phyloP scores from a whole-genome alignment of 2,113 vertebrate species.

The Upupa epops region DNA sequence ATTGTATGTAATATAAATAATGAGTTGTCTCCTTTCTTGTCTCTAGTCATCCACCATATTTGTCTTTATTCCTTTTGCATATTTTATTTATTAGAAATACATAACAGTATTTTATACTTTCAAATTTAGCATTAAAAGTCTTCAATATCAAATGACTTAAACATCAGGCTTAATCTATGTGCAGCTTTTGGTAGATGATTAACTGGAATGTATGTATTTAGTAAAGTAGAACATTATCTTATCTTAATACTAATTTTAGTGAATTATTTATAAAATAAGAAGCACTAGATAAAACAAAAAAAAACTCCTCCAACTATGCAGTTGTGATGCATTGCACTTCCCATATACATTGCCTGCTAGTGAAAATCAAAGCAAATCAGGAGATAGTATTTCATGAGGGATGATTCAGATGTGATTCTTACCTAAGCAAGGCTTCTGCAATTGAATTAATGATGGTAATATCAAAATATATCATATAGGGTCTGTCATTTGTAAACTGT shows the following conservation, averaged over 20 bases:
- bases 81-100: background rate
- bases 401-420: background rate
- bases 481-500: conserved; percentile 18
- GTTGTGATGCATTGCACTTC: background rate
- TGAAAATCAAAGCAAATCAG: background rate
- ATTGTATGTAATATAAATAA: background rate
- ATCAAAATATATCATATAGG: conserved; percentile 13
- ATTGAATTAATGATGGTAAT: background rate
- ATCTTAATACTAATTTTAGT: background rate
- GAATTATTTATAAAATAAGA: background rate
- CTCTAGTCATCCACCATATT: background rate
- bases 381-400: background rate
- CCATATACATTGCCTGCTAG: background rate
- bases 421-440: background rate
- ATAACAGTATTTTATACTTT: background rate
- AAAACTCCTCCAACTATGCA: background rate
- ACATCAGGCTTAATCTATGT: background rate
- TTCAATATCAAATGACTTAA: fast-evolving
- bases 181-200: background rate
- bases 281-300: background rate
- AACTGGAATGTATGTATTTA: background rate
- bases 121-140: background rate
- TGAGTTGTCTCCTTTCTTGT: background rate
- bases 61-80: background rate
- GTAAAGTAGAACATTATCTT: background rate